These are phyloP conservation scores for Nyctibius grandis DNA, from an alignment of 2,797 vertebrate species.

Conservation along the genomic window DNA sequence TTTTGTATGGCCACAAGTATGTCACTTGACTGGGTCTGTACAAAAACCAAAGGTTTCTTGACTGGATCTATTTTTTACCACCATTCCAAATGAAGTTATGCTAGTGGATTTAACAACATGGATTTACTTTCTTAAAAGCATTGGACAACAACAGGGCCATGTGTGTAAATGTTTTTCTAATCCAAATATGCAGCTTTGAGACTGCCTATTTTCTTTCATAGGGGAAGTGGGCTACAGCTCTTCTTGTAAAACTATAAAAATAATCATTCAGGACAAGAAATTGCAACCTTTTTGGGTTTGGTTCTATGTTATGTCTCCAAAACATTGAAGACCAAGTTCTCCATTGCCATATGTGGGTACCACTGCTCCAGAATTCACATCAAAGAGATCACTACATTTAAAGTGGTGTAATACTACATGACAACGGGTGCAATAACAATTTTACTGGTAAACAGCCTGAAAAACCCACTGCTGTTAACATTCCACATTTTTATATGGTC, in stretches of 20 bases:
- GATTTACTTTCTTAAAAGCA: background rate
- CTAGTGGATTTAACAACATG: background rate
- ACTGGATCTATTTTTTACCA: constrained; percentile 2
- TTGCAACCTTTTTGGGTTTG: background rate
- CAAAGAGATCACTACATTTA: background rate
- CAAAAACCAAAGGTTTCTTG: background rate
- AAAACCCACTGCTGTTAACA: background rate
- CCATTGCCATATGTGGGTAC: background rate
- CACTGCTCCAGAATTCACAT: background rate
- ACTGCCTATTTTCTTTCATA: background rate
- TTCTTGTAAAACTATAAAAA: background rate
- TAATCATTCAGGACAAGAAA: background rate
- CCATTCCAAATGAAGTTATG: background rate
- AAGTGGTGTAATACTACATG: background rate
- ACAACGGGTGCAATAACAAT: background rate
- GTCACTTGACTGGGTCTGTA: background rate
- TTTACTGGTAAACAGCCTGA: background rate
- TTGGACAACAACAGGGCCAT: background rate
- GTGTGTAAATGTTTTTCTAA: constrained; percentile 4
- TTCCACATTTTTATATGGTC: background rate
- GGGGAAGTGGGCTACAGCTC: background rate
- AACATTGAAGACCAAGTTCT: background rate
- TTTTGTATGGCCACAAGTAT: background rate
- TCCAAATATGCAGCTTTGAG: background rate
- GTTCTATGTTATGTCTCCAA: background rate